A percentile compares a stretch with the other conserved stretches of the same genome.
Conservation (phyloP, 2,113 vertebrate genomes). For the Turnix velox region DNA sequence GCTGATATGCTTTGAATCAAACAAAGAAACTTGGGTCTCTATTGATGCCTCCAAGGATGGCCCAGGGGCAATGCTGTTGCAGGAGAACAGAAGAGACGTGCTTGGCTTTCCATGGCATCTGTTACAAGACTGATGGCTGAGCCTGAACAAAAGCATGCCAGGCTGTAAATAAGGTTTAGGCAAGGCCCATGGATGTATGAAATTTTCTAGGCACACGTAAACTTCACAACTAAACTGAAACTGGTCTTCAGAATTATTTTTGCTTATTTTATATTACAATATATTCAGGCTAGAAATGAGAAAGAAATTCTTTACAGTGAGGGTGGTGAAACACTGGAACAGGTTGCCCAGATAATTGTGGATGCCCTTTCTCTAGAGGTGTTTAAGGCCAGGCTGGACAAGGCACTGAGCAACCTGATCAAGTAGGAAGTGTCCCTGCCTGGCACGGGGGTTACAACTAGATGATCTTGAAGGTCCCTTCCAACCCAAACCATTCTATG, state of each 20-base stretch:
- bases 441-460: no score
- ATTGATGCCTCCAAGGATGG: constrained; percentile 36
- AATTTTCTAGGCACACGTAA: not conserved
- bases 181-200: not conserved
- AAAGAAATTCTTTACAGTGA: no score
- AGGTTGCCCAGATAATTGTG: no score
- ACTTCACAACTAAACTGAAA: not conserved
- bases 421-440: no score
- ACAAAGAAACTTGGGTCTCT: constrained; percentile 23
- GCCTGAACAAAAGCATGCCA: not conserved
- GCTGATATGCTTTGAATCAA: constrained; percentile 46
- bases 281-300: no score
- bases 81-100: not conserved
- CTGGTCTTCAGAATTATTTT: not conserved
- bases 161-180: constrained; percentile 1
- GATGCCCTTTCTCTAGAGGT: no score
- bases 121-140: not conserved
- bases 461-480: no score
- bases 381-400: no score
- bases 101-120: constrained; percentile 10
- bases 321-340: no score
- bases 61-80: constrained; percentile 31
- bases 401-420: no score
- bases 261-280: no score
- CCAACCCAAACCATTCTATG: no score